Percentiles rank a stretch among this genome's conserved stretches.
Evolutionary conservation across 2,113 vertebrate genomes (phyloP).

Genomic region (Calypte anna): DNA sequence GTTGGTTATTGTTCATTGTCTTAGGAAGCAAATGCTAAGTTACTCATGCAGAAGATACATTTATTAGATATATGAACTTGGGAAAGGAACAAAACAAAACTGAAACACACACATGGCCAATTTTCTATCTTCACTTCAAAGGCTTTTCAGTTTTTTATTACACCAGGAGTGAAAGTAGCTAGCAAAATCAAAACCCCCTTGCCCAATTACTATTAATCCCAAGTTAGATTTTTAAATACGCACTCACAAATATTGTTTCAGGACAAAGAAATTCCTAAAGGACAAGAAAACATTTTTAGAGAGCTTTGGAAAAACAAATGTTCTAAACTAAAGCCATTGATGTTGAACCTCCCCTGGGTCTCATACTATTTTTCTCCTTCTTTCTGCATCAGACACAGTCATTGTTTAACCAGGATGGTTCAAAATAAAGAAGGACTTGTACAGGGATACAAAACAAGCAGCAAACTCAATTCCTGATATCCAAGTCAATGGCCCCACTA

Average conservation of each 20-base stretch:
- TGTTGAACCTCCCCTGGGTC: neutral
- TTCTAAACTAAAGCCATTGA: neutral
- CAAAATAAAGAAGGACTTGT: neutral
- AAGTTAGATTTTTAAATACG: neutral
- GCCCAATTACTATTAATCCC: neutral
- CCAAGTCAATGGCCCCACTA: neutral
- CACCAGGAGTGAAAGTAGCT: neutral
- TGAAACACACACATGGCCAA: neutral
- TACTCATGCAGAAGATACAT: slow-evolving; percentile 51
- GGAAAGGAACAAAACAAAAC: slow-evolving; percentile 36
- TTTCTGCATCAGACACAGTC: neutral
- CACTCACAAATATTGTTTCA: neutral
- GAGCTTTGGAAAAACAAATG: neutral
- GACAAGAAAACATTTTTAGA: neutral
- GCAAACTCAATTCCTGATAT: neutral
- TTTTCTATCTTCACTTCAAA: neutral
- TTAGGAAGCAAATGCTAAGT: slow-evolving; percentile 34
- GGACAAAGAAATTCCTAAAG: slow-evolving; percentile 13
- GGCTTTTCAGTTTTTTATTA: neutral
- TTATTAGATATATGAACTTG: slow-evolving; percentile 49
- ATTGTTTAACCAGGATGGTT: neutral
- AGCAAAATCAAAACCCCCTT: neutral
- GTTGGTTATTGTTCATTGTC: slow-evolving; percentile 52
- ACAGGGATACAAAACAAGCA: neutral
- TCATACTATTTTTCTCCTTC: neutral